Evolutionary conservation across 2,888 invertebrate species (phyloP).

Genomic region (Aphidoletes aphidimyza): DNA sequence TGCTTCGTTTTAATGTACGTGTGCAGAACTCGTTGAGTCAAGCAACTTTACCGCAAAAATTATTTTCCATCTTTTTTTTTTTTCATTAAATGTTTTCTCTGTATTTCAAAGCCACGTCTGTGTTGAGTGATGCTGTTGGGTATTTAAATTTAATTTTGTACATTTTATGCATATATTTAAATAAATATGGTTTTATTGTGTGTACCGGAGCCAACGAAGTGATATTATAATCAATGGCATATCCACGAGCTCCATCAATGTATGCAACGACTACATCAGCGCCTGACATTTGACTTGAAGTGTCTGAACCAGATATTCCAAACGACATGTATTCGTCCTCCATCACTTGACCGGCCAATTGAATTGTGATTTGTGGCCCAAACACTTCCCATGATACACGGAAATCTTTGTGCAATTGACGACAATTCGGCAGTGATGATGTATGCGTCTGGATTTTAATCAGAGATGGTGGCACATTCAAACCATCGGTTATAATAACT

Average conservation of each 20-base stretch:
- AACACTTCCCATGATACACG: slow-evolving; percentile 92
- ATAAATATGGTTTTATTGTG: too few relatives aligned
- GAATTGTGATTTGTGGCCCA: slow-evolving; percentile 86
- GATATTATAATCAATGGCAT: slow-evolving; percentile 85
- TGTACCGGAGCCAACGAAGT: slow-evolving; percentile 82
- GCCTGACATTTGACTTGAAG: slow-evolving; percentile 82
- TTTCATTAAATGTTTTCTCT: too few relatives aligned
- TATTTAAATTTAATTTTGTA: too few relatives aligned
- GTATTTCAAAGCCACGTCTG: too few relatives aligned
- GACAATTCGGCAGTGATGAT: slow-evolving; percentile 81
- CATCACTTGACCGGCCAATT: slow-evolving; percentile 78
- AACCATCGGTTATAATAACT: slow-evolving; percentile 79
- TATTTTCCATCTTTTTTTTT: too few relatives aligned
- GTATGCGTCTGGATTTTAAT: slow-evolving; percentile 73
- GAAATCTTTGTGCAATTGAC: slow-evolving; percentile 84
- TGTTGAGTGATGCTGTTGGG: too few relatives aligned
- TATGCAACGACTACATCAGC: slow-evolving; percentile 85
- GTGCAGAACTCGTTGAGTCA: too few relatives aligned
- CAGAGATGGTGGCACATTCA: slow-evolving; percentile 89
- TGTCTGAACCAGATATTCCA: slow-evolving; percentile 82
- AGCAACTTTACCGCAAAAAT: too few relatives aligned
- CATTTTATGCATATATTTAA: too few relatives aligned
- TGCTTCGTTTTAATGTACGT: too few relatives aligned
- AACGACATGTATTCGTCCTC: slow-evolving; percentile 88
- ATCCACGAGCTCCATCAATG: slow-evolving; percentile 77